Evolutionary conservation across 2,797 vertebrate species (phyloP).

Genomic region (Peromyscus aztecus): DNA sequence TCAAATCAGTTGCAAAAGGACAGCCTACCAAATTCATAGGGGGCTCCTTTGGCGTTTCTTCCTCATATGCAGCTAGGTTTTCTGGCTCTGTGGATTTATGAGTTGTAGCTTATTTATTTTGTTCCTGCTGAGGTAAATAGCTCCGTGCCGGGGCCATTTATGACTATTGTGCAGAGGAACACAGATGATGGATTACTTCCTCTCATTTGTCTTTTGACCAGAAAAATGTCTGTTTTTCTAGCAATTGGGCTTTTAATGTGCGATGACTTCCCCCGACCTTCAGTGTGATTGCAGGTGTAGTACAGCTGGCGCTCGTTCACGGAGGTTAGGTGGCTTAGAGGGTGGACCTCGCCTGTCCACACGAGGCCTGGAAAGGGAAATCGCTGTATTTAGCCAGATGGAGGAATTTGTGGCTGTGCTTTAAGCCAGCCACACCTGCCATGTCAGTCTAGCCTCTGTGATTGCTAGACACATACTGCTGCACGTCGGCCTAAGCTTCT

Average conservation of each 20-base stretch:
- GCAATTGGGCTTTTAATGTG: conserved; percentile 58
- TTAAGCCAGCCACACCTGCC: neutral
- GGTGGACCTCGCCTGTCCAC: neutral
- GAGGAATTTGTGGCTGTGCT: neutral
- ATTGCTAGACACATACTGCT: too few relatives aligned
- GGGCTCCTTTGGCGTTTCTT: conserved; percentile 56
- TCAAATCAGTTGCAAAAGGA: conserved; percentile 55
- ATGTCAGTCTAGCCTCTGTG: neutral
- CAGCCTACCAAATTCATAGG: conserved; percentile 33
- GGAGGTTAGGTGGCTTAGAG: neutral
- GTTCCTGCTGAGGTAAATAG: conserved; percentile 62
- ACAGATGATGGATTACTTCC: conserved; percentile 65
- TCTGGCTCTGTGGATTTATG: conserved; percentile 62
- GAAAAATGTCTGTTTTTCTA: conserved; percentile 67
- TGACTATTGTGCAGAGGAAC: conserved; percentile 32
- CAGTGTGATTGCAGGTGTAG: conserved; percentile 38
- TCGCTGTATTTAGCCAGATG: neutral
- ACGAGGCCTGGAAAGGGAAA: neutral
- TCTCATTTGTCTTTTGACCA: conserved; percentile 66
- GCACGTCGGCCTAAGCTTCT: neutral
- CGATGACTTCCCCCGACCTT: neutral
- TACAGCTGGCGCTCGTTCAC: conserved; percentile 16
- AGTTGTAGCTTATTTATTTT: conserved; percentile 64
- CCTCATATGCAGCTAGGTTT: conserved; percentile 14
- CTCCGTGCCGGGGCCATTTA: conserved; percentile 40